Evolutionary conservation across 1,140 invertebrate species (phyloP), one percentile per base, ranked within the genome.

Genomic region (Procambarus clarkii): DNA sequence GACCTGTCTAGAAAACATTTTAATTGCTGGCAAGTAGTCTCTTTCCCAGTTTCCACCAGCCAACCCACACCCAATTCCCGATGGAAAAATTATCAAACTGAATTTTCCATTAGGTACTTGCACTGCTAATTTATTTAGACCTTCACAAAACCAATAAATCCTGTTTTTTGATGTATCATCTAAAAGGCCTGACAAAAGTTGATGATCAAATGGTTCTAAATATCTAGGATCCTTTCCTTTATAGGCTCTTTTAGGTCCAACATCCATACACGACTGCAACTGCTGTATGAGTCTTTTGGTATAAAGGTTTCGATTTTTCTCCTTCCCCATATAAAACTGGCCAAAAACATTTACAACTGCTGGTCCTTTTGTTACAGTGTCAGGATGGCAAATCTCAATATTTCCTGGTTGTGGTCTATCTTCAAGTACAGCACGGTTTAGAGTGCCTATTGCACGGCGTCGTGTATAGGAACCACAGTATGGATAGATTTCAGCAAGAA

Each of bases 271-370:
- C 1, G 46, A 15, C 64, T 86, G 71, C 9, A 86, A 24, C 34
- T 78, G 50, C 21, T 34, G 44, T 15, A 45, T 15, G 3, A 87
- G n/a, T n/a, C 34, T 87, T 44, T 58, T 79, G 24, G 46, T 58
- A 34, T 13, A 4, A 7, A 21, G 4, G 7, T 87, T 87, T 44
- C 54, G 34, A 11, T 87, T 54, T 13, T 18, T 78, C n/a, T 60
- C 77, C 71, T 79, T 60, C 46, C 86, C 86, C 86, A 87, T 87
- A 69, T 87, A 87, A 60, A 60, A 87, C 76, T 87, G 86, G 1
- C 86, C 86, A 46, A 76, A 87, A 44, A 87, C n/a, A 79, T 87
- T 79, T 0, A 87, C 86, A 5, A 87, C 76, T 15, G 60, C 18
- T 44, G 86, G 86, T 18, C 77, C 76, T 8, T 2, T 3, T 24